Percentiles rank a stretch among this genome's conserved stretches.
Conservation (phyloP, 2,797 vertebrate genomes). For the Peromyscus nudipes region DNA sequence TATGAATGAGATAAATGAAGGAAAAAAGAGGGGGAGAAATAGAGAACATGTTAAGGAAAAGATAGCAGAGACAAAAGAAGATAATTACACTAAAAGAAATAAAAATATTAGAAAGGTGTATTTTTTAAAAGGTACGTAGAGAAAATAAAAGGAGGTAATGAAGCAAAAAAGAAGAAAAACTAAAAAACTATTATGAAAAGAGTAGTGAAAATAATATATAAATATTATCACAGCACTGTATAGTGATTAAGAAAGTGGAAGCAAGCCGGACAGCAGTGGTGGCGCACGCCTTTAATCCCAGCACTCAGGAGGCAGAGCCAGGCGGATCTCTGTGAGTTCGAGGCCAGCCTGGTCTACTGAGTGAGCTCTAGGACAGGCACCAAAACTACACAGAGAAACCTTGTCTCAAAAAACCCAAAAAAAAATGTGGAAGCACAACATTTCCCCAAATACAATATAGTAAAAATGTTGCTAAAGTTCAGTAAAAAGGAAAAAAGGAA, state of each 20-base stretch:
- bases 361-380: too few relatives aligned
- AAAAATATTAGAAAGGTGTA: background rate
- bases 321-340: too few relatives aligned
- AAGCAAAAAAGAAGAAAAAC: background rate
- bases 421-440: too few relatives aligned
- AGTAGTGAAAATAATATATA: background rate
- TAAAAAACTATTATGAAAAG: background rate
- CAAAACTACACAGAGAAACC: too few relatives aligned
- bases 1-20: background rate
- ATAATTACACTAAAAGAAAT: background rate
- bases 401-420: too few relatives aligned
- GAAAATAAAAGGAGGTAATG: background rate
- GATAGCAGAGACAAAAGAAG: background rate
- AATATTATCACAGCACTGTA: background rate
- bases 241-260: background rate
- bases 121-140: background rate
- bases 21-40: background rate
- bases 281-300: too few relatives aligned
- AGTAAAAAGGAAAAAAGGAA: background rate
- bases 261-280: too few relatives aligned
- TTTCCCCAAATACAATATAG: background rate
- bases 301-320: too few relatives aligned
- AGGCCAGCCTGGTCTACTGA: too few relatives aligned
- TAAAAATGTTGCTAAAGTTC: background rate
- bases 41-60: background rate